Conservation (phyloP, 2,113 vertebrate genomes). For the Tragulus kanchil region DNA sequence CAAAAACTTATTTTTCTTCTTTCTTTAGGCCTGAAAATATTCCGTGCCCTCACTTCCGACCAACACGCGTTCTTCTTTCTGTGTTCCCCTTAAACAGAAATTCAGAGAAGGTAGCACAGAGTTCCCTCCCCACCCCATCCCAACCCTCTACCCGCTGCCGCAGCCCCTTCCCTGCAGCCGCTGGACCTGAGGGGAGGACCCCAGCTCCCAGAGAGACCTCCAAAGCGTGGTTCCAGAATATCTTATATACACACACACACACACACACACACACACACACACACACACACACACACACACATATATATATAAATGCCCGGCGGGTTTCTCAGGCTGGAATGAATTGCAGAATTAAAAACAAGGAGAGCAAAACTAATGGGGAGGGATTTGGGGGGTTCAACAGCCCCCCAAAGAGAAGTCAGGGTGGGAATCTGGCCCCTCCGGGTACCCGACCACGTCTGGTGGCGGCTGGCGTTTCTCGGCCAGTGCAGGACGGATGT, state of each 20-base stretch:
- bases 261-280: no score
- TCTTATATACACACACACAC: neutral
- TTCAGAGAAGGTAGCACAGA: neutral
- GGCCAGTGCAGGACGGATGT: neutral
- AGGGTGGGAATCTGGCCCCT: neutral
- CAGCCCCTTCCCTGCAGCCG: neutral
- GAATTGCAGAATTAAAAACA: neutral
- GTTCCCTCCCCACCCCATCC: neutral
- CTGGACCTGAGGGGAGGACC: no score
- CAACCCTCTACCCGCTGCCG: no score
- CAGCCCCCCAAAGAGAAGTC: accelerated
- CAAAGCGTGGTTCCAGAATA: neutral
- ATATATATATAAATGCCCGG: neutral
- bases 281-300: no score
- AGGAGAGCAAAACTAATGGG: constrained; percentile 27
- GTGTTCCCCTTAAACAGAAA: neutral
- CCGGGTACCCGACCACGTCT: neutral
- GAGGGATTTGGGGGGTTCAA: neutral
- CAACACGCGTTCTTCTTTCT: neutral
- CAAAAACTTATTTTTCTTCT: constrained; percentile 86
- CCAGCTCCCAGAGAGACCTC: neutral
- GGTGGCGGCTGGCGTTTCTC: neutral
- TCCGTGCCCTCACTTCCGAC: constrained; percentile 55
- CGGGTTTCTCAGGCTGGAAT: neutral
- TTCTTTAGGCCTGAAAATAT: constrained; percentile 68